These are phyloP conservation scores for Teleogryllus oceanicus DNA, from an alignment of 2,888 invertebrate genomes.

Conservation along the genomic window DNA sequence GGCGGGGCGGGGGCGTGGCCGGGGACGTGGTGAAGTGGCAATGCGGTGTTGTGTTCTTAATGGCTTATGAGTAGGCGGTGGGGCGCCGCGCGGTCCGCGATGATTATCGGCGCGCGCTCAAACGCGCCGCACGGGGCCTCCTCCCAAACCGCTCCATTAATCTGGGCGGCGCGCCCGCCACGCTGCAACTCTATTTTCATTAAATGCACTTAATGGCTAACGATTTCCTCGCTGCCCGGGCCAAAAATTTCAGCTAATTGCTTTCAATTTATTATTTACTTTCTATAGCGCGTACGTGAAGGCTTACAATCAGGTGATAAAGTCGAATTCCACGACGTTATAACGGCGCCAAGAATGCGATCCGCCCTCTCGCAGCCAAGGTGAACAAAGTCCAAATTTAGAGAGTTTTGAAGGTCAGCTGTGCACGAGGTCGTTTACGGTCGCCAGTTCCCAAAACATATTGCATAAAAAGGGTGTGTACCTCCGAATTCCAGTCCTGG, in stretches of 20 bases:
- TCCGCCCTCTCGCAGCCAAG: background rate
- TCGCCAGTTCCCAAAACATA: background rate
- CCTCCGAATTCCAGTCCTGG: background rate
- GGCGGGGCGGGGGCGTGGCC: background rate
- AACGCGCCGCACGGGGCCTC: background rate
- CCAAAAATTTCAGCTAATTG: background rate
- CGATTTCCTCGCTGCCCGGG: background rate
- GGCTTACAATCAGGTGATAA: background rate
- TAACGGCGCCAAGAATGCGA: background rate
- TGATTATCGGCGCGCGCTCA: background rate
- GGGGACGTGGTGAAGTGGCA: constrained; percentile 8
- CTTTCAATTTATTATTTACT: background rate
- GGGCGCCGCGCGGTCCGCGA: background rate
- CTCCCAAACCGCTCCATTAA: constrained; percentile 9
- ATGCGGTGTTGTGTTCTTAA: background rate
- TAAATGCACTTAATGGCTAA: background rate
- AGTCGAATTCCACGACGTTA: background rate
- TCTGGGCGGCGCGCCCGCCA: background rate
- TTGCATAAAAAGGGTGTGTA: background rate
- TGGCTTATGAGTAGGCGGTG: background rate
- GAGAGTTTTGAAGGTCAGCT: constrained; percentile 8
- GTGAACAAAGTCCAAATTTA: background rate
- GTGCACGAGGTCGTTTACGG: background rate
- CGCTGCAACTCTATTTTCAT: background rate
- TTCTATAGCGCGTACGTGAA: background rate